Evolutionary conservation across 2,797 vertebrate genomes (phyloP).

Genomic region (Channa striata): DNA sequence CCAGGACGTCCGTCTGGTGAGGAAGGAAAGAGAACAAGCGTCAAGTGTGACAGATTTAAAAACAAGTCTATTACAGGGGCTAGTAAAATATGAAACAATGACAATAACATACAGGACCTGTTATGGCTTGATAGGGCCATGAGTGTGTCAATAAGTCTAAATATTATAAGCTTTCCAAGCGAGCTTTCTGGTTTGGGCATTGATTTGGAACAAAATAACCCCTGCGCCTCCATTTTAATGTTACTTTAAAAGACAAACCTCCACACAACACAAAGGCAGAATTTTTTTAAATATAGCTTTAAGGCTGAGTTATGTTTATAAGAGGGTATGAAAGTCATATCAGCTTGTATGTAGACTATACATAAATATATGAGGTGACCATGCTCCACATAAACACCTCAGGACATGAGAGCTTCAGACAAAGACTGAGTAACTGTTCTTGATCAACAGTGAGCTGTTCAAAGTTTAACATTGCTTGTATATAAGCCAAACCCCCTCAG

Average conservation of each 20-base stretch:
- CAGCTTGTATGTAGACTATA: slow-evolving; percentile 27
- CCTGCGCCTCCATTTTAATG: slow-evolving; percentile 24
- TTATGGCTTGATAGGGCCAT: not conserved
- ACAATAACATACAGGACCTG: not conserved
- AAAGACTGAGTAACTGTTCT: slow-evolving; percentile 18
- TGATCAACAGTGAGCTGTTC: slow-evolving; percentile 51
- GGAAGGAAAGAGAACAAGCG: slow-evolving; percentile 9
- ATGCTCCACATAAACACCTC: slow-evolving; percentile 49
- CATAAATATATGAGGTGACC: slow-evolving; percentile 30
- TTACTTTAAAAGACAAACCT: not conserved
- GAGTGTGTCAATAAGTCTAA: not conserved
- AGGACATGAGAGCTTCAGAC: slow-evolving; percentile 27
- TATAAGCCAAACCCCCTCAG: slow-evolving; percentile 21
- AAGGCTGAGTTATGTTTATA: slow-evolving; percentile 32
- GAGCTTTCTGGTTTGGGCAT: not conserved
- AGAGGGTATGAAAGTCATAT: slow-evolving; percentile 27
- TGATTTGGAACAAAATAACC: slow-evolving; percentile 18
- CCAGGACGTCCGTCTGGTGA: slow-evolving; percentile 92
- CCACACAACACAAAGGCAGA: not conserved
- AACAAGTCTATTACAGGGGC: not conserved
- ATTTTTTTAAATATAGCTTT: slow-evolving; percentile 18
- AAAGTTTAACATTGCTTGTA: slow-evolving; percentile 31
- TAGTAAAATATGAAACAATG: not conserved
- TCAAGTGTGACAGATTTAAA: not conserved
- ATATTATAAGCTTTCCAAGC: not conserved